These are phyloP conservation scores for Poecile montanus DNA, from an alignment of 2,797 vertebrate species.

Conservation along the genomic window DNA sequence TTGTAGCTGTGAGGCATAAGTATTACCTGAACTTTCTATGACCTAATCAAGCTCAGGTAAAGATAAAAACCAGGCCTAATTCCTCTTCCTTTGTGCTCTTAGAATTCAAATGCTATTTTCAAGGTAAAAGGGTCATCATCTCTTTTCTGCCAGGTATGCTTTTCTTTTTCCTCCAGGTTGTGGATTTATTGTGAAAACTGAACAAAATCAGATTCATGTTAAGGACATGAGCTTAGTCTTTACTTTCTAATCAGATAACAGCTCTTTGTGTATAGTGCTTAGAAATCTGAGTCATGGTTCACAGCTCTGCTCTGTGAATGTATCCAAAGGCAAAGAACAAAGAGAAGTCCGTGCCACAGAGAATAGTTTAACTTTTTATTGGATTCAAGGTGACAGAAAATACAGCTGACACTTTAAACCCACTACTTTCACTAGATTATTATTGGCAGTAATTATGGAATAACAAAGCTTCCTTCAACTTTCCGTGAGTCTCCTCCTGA, in stretches of 20 bases:
- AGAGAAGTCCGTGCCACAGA: background rate
- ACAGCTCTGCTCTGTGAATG: background rate
- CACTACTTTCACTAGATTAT: background rate
- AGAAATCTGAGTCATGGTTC: conserved; percentile 2
- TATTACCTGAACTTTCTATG: conserved; percentile 59
- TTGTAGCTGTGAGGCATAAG: conserved; percentile 33
- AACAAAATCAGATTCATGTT: background rate
- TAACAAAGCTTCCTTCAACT: background rate
- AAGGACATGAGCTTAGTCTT: background rate
- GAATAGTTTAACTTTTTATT: background rate
- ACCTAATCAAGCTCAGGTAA: conserved; percentile 64
- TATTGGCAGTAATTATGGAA: background rate
- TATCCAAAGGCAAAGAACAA: conserved; percentile 21
- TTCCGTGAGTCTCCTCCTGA: background rate
- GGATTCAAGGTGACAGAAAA: conserved; percentile 31
- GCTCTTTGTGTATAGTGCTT: background rate
- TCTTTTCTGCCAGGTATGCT: conserved; percentile 8
- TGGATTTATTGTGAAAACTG: conserved; percentile 30
- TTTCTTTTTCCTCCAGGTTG: background rate
- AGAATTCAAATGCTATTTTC: conserved; percentile 52
- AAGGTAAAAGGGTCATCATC: conserved; percentile 27
- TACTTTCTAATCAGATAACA: conserved; percentile 34
- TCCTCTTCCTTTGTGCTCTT: conserved; percentile 43
- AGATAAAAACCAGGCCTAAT: conserved; percentile 61
- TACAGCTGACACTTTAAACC: background rate